Evolutionary conservation across 2,113 vertebrate species (phyloP).

Genomic region (Buteo buteo): DNA sequence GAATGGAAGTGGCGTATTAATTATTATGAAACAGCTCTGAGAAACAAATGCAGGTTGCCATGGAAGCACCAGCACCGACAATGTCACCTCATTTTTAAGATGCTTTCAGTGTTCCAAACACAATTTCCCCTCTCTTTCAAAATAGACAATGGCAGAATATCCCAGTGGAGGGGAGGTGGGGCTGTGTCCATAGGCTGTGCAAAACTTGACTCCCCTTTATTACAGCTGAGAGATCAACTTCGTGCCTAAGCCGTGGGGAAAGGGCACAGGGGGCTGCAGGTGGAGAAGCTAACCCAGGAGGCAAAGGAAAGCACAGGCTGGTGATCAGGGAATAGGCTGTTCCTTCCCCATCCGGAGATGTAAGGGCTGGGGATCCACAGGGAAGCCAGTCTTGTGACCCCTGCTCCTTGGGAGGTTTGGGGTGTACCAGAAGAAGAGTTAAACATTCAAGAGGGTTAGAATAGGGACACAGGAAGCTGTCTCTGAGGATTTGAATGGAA

Average conservation of each 20-base stretch:
- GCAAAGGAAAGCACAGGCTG: background rate
- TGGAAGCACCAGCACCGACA: slow-evolving; percentile 61
- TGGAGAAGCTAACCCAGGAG: background rate
- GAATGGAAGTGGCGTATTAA: slow-evolving; percentile 39
- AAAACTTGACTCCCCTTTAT: background rate
- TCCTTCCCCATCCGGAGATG: background rate
- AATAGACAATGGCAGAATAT: background rate
- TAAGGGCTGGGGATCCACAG: background rate
- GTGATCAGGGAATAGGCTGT: rapidly evolving
- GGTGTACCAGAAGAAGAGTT: background rate
- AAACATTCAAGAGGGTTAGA: background rate
- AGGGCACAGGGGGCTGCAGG: background rate
- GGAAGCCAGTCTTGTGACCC: background rate
- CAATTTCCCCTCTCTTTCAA: background rate
- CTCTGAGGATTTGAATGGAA: background rate
- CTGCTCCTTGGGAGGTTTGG: background rate
- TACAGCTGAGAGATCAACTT: background rate
- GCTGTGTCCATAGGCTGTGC: background rate
- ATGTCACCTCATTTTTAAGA: slow-evolving; percentile 52
- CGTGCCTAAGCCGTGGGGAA: rapidly evolving
- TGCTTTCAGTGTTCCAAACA: background rate
- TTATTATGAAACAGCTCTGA: slow-evolving; percentile 38
- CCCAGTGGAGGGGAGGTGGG: background rate
- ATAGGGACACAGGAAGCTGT: background rate
- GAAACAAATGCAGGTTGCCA: slow-evolving; percentile 68